Conservation (phyloP, 64 coral and sea anemone species). For the Hydrozoanthus tunicans region DNA sequence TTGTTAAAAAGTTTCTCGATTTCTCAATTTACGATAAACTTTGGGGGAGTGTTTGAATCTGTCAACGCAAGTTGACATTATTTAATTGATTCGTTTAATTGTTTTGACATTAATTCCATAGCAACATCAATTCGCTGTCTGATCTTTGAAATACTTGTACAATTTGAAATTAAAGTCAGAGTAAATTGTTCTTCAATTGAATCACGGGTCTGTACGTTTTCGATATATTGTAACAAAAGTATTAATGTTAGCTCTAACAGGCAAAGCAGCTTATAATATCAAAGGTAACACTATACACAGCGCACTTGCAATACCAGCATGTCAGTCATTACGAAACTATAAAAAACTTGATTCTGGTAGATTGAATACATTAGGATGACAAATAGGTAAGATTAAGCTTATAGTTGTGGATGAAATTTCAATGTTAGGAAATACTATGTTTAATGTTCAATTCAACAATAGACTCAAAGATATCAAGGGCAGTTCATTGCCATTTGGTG, state of each 20-base stretch:
- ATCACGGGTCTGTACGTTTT: background rate
- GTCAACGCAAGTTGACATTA: background rate
- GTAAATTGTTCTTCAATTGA: slow-evolving; percentile 3
- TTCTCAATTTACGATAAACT: background rate
- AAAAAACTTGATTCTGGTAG: too few species aligned
- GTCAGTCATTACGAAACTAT: too few species aligned
- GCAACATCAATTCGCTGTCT: background rate
- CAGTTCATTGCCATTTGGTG: too few species aligned
- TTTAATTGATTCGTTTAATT: background rate
- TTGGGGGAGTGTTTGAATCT: background rate
- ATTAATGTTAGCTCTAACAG: too few species aligned
- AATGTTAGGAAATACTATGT: too few species aligned
- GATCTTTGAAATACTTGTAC: background rate
- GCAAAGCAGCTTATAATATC: too few species aligned
- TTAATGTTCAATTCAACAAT: too few species aligned
- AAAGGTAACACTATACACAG: background rate
- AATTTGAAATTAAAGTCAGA: background rate
- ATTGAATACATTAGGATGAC: too few species aligned
- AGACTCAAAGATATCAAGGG: too few species aligned
- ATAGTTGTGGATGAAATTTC: too few species aligned
- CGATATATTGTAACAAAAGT: background rate
- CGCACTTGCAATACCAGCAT: too few species aligned
- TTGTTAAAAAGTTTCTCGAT: slow-evolving; percentile 2
- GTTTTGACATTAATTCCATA: slow-evolving; percentile 12
- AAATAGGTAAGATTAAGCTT: too few species aligned